phyloP scores from a whole-genome alignment of 37 sponge, comb jelly and placozoan species.

The Crambe crambe region DNA sequence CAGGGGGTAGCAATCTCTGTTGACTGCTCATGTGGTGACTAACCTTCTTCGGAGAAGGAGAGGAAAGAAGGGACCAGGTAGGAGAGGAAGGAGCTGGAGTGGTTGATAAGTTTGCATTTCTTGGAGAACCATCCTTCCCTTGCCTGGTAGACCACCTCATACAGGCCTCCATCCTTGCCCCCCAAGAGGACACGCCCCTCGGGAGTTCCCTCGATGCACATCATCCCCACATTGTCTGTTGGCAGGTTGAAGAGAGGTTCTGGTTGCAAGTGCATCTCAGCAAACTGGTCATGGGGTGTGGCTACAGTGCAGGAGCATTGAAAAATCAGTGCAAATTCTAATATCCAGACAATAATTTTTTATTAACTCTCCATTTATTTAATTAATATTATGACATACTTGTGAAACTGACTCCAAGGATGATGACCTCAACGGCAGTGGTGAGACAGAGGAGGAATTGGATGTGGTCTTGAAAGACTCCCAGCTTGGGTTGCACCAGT shows the following conservation, averaged over 20 bases:
- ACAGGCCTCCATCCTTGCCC: slow-evolving; percentile 91
- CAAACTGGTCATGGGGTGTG: slow-evolving; percentile 35
- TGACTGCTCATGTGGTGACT: background rate
- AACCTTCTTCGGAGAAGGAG: slow-evolving; percentile 83
- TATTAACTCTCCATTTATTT: background rate
- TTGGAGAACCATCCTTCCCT: slow-evolving; percentile 92
- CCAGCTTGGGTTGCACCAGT: slow-evolving; percentile 81
- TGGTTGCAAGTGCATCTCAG: slow-evolving; percentile 95
- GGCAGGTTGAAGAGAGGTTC: slow-evolving; percentile 91
- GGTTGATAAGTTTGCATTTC: slow-evolving; percentile 85
- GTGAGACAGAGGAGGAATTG: slow-evolving; percentile 84
- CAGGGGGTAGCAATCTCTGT: no score
- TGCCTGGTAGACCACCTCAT: slow-evolving; percentile 90
- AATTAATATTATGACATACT: slow-evolving; percentile 25
- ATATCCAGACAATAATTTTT: background rate
- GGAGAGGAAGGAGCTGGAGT: slow-evolving; percentile 83
- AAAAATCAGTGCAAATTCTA: no score
- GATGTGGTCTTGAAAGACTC: slow-evolving; percentile 93
- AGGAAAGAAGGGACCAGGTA: slow-evolving; percentile 93
- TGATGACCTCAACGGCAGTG: slow-evolving; percentile 88
- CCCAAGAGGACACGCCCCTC: slow-evolving; percentile 87
- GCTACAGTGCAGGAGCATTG: slow-evolving; percentile 29
- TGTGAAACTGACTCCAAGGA: slow-evolving; percentile 93
- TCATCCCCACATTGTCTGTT: slow-evolving; percentile 83
- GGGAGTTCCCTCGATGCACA: slow-evolving; percentile 50